These are phyloP conservation scores for Apostichopus parvimensis DNA, from an alignment of 35 echinoderm and acorn worm genomes.

Conservation along the genomic window DNA sequence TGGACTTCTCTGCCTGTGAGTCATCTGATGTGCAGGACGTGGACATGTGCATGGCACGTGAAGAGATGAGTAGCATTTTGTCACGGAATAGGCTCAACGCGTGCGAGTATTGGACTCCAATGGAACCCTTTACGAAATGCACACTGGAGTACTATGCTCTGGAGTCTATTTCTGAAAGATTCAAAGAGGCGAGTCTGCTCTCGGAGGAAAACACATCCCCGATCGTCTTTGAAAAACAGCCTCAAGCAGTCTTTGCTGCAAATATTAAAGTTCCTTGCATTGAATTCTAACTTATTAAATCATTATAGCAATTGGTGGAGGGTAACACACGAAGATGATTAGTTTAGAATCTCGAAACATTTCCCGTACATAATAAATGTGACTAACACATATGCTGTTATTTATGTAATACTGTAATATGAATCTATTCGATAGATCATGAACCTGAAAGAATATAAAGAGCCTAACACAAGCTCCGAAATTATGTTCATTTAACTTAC, in stretches of 20 bases:
- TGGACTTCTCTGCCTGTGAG: constrained; percentile 23
- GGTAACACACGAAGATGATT: too few species aligned
- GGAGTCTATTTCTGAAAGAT: background rate
- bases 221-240: background rate
- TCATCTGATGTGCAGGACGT: background rate
- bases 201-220: background rate
- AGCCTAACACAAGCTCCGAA: too few species aligned
- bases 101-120: constrained; percentile 2
- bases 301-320: too few species aligned
- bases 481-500: too few species aligned
- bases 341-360: too few species aligned
- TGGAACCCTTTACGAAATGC: background rate
- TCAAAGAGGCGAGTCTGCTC: background rate
- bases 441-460: too few species aligned
- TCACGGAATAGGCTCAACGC: background rate
- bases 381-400: too few species aligned
- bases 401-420: too few species aligned
- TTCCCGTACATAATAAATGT: too few species aligned
- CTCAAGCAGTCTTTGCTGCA: background rate
- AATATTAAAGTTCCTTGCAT: background rate
- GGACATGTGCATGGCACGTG: background rate
- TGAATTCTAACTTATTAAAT: background rate
- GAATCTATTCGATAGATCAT: too few species aligned
- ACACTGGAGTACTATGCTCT: background rate
- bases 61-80: background rate